phyloP scores from a whole-genome alignment of 2,888 invertebrate genomes.

The Cerastis leucographa region DNA sequence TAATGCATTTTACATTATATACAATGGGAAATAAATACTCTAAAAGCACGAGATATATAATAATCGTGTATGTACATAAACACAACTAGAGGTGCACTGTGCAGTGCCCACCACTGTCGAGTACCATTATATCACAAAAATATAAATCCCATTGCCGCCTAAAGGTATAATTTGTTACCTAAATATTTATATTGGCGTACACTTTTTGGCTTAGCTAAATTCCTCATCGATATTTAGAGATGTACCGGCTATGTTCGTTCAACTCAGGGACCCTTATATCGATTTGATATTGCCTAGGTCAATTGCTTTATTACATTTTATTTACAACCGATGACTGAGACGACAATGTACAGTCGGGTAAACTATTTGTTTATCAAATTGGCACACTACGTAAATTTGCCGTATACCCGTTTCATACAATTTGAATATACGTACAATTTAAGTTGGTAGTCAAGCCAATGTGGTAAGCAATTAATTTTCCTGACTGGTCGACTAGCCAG shows the following conservation, averaged over 20 bases:
- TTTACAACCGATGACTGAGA: conserved; percentile 55
- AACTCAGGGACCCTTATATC: conserved; percentile 30
- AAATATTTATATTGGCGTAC: conserved; percentile 81
- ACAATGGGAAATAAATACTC: conserved; percentile 89
- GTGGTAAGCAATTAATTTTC: background rate
- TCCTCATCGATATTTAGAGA: conserved; percentile 68
- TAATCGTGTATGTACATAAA: conserved; percentile 86
- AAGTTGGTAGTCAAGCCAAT: background rate
- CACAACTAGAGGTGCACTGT: conserved; percentile 68
- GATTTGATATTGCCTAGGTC: conserved; percentile 27
- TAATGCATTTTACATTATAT: conserved; percentile 87
- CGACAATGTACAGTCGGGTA: conserved; percentile 11
- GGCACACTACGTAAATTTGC: background rate
- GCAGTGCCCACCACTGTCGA: conserved; percentile 68
- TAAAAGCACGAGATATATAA: conserved; percentile 82
- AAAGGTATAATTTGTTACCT: conserved; percentile 71
- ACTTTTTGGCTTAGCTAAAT: conserved; percentile 87
- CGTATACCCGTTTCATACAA: background rate
- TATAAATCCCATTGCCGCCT: conserved; percentile 79
- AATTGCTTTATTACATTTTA: conserved; percentile 54
- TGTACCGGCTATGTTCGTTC: conserved; percentile 60
- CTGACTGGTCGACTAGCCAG: conserved; percentile 28
- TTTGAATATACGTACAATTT: background rate
- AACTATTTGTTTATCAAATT: conserved; percentile 2
- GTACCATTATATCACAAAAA: conserved; percentile 82